Evolutionary conservation across 2,888 invertebrate genomes (phyloP).

Genomic region (Dryobotodes eremita): DNA sequence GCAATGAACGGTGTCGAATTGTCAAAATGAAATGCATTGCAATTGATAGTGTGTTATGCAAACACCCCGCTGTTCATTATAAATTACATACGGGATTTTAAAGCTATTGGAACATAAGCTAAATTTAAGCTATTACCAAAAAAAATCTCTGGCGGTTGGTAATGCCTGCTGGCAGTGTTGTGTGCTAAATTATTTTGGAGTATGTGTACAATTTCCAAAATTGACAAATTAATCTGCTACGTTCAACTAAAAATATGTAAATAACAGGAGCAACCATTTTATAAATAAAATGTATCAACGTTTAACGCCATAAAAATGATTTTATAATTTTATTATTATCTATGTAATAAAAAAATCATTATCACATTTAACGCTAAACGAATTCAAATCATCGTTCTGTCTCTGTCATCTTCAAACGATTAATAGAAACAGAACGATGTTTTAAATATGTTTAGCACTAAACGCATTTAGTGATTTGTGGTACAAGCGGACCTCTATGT

Average conservation of each 20-base stretch:
- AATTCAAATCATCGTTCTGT: neutral
- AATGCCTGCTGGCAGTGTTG: slow-evolving; percentile 1
- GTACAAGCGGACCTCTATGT: neutral
- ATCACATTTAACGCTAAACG: neutral
- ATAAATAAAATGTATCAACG: neutral
- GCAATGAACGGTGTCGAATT: neutral
- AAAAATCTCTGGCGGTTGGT: neutral
- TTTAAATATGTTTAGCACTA: neutral
- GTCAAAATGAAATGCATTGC: neutral
- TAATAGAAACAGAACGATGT: neutral
- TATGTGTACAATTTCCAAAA: neutral
- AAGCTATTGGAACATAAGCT: neutral
- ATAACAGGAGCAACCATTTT: neutral
- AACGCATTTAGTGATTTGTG: neutral
- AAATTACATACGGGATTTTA: neutral
- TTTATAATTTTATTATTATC: neutral
- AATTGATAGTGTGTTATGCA: neutral
- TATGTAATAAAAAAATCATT: neutral
- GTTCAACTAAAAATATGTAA: neutral
- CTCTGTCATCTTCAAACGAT: neutral
- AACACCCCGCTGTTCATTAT: slow-evolving; percentile 24
- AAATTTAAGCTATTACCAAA: slow-evolving; percentile 11
- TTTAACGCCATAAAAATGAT: neutral
- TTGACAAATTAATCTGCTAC: neutral
- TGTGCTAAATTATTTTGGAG: neutral